phyloP scores from a whole-genome alignment of 2,888 invertebrate species.

The Lasioglossum leucozonium region DNA sequence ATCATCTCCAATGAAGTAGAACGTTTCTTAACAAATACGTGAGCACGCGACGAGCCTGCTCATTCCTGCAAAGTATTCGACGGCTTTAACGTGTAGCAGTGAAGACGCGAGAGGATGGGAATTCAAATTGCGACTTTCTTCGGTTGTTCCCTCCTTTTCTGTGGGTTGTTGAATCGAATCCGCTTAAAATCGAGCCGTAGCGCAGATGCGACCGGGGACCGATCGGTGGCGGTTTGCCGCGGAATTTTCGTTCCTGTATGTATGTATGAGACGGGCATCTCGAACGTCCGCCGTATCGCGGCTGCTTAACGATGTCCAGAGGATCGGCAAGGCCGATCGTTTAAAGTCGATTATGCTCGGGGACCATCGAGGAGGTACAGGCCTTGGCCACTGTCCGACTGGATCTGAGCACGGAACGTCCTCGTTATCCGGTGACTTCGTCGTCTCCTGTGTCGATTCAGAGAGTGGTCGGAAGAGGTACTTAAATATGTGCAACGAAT shows the following conservation, averaged over 20 bases:
- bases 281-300: constrained; percentile 48
- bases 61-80: background rate
- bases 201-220: constrained; percentile 40
- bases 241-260: constrained; percentile 50
- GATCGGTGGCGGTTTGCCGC: constrained; percentile 26
- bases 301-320: constrained; percentile 67
- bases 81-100: background rate
- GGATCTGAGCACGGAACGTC: constrained; percentile 61
- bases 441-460: constrained; percentile 55
- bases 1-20: too few relatives aligned
- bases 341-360: constrained; percentile 73
- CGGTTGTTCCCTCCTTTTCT: constrained; percentile 8
- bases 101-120: background rate
- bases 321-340: constrained; percentile 72
- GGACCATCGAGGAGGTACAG: constrained; percentile 51
- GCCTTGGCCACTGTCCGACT: constrained; percentile 64
- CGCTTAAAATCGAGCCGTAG: constrained; percentile 27
- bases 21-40: background rate
- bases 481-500: constrained; percentile 67
- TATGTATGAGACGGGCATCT: constrained; percentile 55
- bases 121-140: background rate
- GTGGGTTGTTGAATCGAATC: constrained; percentile 7
- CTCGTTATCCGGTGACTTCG: constrained; percentile 67
- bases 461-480: constrained; percentile 54
- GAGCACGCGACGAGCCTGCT: background rate